phyloP scores from a whole-genome alignment of 2,113 vertebrate genomes.

The Spheniscus mendiculus region DNA sequence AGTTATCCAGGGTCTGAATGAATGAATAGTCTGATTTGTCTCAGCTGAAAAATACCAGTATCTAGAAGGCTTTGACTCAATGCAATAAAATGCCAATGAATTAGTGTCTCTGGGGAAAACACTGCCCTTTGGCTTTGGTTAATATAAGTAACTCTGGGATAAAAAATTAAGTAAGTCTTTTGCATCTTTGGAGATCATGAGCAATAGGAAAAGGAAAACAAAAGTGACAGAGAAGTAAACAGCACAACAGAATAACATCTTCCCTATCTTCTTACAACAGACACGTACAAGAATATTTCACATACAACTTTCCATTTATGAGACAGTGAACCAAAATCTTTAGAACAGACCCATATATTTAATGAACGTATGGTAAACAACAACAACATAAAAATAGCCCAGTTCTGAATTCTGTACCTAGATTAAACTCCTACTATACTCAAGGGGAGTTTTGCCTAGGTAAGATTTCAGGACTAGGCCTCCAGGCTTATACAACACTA shows the following conservation, averaged over 20 bases:
- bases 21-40: not conserved
- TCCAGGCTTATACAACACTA: not conserved
- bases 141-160: not conserved
- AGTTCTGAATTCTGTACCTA: constrained; percentile 63
- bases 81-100: not conserved
- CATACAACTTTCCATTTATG: not conserved
- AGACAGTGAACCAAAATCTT: constrained; percentile 26
- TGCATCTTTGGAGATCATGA: not conserved
- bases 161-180: not conserved
- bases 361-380: constrained; percentile 30
- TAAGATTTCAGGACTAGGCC: constrained; percentile 67
- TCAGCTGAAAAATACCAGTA: not conserved
- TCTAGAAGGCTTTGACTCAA: not conserved
- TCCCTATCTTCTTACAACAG: not conserved
- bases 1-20: not conserved
- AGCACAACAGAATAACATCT: not conserved
- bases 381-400: constrained; percentile 30
- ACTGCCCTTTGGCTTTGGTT: not conserved
- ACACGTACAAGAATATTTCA: constrained; percentile 16
- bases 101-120: not conserved
- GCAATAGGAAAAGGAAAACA: not conserved
- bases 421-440: constrained; percentile 42
- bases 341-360: constrained; percentile 3
- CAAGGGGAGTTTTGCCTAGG: constrained; percentile 41
- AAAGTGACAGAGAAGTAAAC: constrained; percentile 13